Conservation (phyloP, 1,140 invertebrate species). For the Heliconius eleuchia region DNA sequence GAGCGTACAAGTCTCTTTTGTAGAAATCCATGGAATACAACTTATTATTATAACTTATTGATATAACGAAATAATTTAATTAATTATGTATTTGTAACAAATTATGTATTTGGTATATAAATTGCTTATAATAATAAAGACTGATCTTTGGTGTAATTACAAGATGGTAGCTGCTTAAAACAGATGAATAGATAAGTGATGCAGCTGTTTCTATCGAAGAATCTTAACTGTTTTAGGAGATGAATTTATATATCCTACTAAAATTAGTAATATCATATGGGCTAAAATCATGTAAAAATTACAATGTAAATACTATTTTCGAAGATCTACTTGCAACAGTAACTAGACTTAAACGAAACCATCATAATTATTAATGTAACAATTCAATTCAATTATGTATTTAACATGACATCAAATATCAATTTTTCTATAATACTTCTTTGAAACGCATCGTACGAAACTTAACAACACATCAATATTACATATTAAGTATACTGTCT, state of each 20-base stretch:
- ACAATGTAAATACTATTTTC: constrained; percentile 20
- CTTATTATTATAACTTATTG: not conserved
- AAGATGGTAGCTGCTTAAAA: not conserved
- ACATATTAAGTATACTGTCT: not conserved
- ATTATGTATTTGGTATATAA: not conserved
- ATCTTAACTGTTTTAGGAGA: constrained; percentile 3
- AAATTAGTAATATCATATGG: constrained; percentile 1
- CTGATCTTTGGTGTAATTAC: constrained; percentile 19
- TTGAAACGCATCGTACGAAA: constrained; percentile 5
- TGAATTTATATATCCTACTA: constrained; percentile 16
- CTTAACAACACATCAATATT: constrained; percentile 20
- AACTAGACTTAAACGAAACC: constrained; percentile 14
- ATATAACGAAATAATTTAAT: not conserved
- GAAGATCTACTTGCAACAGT: constrained; percentile 16
- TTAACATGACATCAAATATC: constrained; percentile 1
- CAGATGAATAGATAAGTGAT: not conserved
- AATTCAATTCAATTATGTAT: constrained; percentile 9
- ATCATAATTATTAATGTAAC: constrained; percentile 16
- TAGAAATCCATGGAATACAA: constrained; percentile 1
- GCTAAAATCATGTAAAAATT: constrained; percentile 24
- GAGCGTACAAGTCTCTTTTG: not conserved
- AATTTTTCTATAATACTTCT: not conserved
- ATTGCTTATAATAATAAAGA: constrained; percentile 18
- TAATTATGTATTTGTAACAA: not conserved
- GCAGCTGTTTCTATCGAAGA: not conserved